Base-by-base conservation (phyloP, 2,113 vertebrate species). In the Coreoperca whiteheadi region DNA sequence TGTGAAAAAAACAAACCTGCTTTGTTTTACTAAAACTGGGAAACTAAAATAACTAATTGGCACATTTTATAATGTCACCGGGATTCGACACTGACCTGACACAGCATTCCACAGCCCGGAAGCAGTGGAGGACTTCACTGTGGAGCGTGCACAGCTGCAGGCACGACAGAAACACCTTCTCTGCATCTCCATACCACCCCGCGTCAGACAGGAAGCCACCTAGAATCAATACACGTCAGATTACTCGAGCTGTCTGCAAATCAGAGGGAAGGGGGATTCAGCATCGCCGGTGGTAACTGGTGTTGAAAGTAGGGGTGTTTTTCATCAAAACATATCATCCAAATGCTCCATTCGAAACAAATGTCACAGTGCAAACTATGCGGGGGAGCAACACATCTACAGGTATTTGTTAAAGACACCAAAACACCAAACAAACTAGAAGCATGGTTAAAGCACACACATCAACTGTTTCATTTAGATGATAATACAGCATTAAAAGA, bases 171-270 rank as follows among this genome's bases (percentile, higher is more conserved):
- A 99, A 99, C 25, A 99, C 98, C 84, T 99, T 99, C 91, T 99
- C 98, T 73, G 98, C 98, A 84, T 99, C 98, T 46, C 98, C 97
- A 86, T 99, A 99, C 98, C 98, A 99, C 81, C 98, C 98, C 10
- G 98, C 98, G 83, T 99, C 98, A 0, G 98, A 99, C 28, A 99
- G 91, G 91, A 99, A 99, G 1, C 98, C 98, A 81, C 98, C 98
- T 99, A 43, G 0, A 86, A 81, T 34, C 54, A 85, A 78, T 82
- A 65, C 6, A 51, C 21, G 61, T 9, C 23, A 10, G 5, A 18
- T 84, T 41, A 91, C 34, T 82, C 14, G 34, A 53, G 4, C 23
- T 21, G 69, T 34, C 48, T 48, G 2, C 39, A 43, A 12, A n/a
- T 37, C 30, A 67, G 16, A 25, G 51, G 28, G 23, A 41, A 30